Conservation (phyloP, 2,113 vertebrate species). For the Caranx melampygus region DNA sequence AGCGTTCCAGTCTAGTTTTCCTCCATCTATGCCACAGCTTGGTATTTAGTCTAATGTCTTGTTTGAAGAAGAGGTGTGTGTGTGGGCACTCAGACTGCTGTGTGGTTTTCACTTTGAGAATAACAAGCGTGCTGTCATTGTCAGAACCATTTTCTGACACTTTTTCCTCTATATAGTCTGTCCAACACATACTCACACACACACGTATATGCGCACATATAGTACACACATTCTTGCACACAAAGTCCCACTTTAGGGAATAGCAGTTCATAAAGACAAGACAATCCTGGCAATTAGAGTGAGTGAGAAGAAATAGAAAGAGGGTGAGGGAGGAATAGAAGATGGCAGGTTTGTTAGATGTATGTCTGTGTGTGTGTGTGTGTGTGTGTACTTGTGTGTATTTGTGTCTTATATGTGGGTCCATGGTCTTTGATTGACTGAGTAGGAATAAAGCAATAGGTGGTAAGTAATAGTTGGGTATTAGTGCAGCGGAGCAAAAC, state of each 20-base stretch:
- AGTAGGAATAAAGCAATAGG: constrained; percentile 63
- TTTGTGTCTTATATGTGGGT: constrained; percentile 11
- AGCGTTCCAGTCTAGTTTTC: constrained; percentile 19
- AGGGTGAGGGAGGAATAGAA: neutral
- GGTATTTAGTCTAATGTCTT: constrained; percentile 47
- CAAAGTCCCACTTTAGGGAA: constrained; percentile 43
- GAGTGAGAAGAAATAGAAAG: constrained; percentile 32
- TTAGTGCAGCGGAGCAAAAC: constrained; percentile 67
- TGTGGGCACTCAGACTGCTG: constrained; percentile 2
- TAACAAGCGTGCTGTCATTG: constrained; percentile 55
- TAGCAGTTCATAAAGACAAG: constrained; percentile 63
- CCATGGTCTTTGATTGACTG: constrained; percentile 62
- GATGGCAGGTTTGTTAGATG: constrained; percentile 4
- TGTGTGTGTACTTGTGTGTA: constrained; percentile 6
- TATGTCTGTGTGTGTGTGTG: neutral
- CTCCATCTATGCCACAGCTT: constrained; percentile 6
- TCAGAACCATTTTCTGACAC: constrained; percentile 37
- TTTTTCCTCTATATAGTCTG: constrained; percentile 24
- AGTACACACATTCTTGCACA: neutral
- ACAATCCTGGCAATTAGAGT: constrained; percentile 66
- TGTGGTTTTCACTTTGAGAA: constrained; percentile 24
- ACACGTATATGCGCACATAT: neutral
- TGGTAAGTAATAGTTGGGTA: constrained; percentile 65
- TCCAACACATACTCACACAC: neutral
- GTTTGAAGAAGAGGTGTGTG: constrained; percentile 7